A percentile compares a stretch with the other conserved stretches of the same genome.
These are phyloP conservation scores for Trachelus troglodyta DNA, from an alignment of 2,888 invertebrate genomes.

Conservation along the genomic window DNA sequence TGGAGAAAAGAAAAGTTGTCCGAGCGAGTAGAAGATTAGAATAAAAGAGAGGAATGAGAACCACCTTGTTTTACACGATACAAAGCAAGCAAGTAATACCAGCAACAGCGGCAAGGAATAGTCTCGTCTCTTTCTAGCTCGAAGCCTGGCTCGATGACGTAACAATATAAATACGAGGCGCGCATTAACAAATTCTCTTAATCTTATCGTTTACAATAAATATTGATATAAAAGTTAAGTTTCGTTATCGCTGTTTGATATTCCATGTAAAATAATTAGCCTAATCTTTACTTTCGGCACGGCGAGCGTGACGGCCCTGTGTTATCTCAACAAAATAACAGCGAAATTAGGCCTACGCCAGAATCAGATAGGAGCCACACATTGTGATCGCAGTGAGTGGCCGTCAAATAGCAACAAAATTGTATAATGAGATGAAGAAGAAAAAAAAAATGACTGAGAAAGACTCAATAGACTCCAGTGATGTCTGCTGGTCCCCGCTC, in stretches of 20 bases:
- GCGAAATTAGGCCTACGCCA: constrained; percentile 46
- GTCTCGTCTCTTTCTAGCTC: no score
- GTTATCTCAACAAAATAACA: constrained; percentile 57
- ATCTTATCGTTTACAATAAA: constrained; percentile 63
- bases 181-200: constrained; percentile 55
- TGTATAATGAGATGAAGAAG: no score
- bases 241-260: constrained; percentile 46
- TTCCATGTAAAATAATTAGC: constrained; percentile 55
- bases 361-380: no score
- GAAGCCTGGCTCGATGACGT: constrained; percentile 42
- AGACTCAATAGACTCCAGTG: no score
- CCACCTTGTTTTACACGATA: constrained; percentile 48
- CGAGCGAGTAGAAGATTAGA: background rate
- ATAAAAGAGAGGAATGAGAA: constrained; percentile 39
- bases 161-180: constrained; percentile 57
- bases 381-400: no score
- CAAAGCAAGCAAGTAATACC: constrained; percentile 24
- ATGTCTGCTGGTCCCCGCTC: no score
- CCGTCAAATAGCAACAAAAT: no score
- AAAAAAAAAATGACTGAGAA: no score
- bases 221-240: constrained; percentile 60
- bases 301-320: constrained; percentile 34
- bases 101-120: background rate
- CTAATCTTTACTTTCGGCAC: constrained; percentile 44
- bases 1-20: background rate